phyloP scores from a whole-genome alignment of 1,140 invertebrate species.

The Paramacrobiotus metropolitanus region DNA sequence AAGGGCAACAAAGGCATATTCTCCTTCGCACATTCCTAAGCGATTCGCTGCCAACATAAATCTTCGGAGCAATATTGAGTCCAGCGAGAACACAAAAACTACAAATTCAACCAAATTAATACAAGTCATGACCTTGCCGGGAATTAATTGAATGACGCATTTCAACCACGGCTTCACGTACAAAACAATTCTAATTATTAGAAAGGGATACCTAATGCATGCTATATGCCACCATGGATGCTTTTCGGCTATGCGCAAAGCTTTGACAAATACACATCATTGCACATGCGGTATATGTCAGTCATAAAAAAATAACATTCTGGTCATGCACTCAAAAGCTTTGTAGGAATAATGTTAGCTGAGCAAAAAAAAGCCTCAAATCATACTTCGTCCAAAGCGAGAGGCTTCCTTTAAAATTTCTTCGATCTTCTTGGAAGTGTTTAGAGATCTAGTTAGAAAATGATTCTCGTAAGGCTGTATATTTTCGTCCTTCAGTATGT shows the following conservation, averaged over 20 bases:
- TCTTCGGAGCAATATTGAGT: neutral
- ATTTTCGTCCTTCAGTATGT: neutral
- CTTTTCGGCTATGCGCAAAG: no score
- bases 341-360: no score
- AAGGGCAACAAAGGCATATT: neutral
- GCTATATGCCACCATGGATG: no score
- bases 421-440: neutral
- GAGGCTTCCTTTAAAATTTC: neutral
- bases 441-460: neutral
- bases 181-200: no score
- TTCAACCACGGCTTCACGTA: no score
- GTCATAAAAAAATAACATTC: neutral
- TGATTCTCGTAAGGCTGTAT: neutral
- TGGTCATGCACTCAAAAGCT: no score
- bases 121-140: neutral
- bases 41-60: neutral
- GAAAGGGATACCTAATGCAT: no score
- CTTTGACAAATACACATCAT: no score
- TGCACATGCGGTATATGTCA: neutral
- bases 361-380: no score
- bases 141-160: neutral
- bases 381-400: neutral
- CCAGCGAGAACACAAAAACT: neutral
- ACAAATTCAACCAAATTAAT: neutral
- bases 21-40: neutral